A percentile compares a stretch with the other conserved stretches of the same genome.
Evolutionary conservation across 2,888 invertebrate species (phyloP).

Genomic region (Portevinia maculata): DNA sequence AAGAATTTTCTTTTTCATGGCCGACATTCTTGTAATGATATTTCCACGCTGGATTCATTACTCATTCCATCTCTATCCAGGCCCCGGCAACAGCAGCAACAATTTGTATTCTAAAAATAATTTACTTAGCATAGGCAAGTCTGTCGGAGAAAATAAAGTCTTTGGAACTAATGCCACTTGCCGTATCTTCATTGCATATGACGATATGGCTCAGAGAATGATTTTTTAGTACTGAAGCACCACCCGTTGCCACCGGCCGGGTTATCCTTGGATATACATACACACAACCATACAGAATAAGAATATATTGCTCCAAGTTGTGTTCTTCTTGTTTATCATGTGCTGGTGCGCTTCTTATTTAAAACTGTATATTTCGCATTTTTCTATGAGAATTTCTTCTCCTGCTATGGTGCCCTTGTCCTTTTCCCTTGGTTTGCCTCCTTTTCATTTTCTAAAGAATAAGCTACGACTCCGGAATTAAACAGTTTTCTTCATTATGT

Average conservation of each 20-base stretch:
- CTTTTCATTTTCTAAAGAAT: constrained; percentile 61
- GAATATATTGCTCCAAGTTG: constrained; percentile 48
- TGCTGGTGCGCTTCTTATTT: constrained; percentile 55
- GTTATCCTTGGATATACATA: background rate
- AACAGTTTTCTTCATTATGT: constrained; percentile 67
- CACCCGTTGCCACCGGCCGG: constrained; percentile 29
- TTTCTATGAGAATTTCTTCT: constrained; percentile 22
- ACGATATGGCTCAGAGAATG: constrained; percentile 34
- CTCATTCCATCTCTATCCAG: background rate
- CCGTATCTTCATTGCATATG: background rate
- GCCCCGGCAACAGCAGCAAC: constrained; percentile 12
- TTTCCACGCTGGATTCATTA: constrained; percentile 36
- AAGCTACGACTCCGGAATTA: constrained; percentile 59
- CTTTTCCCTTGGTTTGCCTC: constrained; percentile 25
- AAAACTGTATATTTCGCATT: constrained; percentile 64
- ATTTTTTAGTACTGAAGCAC: constrained; percentile 20
- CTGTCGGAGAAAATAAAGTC: constrained; percentile 24
- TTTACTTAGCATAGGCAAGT: constrained; percentile 46
- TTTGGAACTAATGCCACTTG: constrained; percentile 34
- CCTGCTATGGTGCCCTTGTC: background rate
- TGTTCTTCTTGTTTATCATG: constrained; percentile 29
- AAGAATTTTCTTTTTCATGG: background rate
- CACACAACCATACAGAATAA: background rate
- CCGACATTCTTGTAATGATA: constrained; percentile 21
- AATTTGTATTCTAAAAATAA: constrained; percentile 44